Conservation (phyloP, 2,888 invertebrate genomes). For the Leptinotarsa juncta region DNA sequence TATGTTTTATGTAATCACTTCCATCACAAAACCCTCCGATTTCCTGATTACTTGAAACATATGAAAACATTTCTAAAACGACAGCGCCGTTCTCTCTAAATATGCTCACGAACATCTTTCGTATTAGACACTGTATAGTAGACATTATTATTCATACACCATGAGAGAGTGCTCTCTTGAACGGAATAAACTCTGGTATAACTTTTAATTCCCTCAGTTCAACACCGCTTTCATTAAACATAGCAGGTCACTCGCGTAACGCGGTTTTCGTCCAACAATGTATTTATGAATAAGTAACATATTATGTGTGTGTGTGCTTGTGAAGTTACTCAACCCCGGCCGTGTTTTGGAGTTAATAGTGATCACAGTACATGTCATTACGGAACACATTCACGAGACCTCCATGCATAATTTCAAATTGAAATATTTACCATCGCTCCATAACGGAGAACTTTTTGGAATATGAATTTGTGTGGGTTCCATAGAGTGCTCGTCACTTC, state of each 20-base stretch:
- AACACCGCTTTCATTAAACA: slow-evolving; percentile 2
- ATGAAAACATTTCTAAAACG: background rate
- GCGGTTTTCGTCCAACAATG: background rate
- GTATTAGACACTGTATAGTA: background rate
- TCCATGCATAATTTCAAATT: background rate
- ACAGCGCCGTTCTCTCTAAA: background rate
- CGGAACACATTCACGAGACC: background rate
- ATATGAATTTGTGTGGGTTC: too few species aligned
- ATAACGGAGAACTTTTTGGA: too few species aligned
- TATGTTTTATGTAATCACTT: too few species aligned
- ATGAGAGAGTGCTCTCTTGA: background rate
- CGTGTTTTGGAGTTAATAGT: background rate
- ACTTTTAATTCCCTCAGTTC: background rate
- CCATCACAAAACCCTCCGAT: too few species aligned
- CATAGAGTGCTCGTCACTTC: too few species aligned
- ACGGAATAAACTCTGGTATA: background rate
- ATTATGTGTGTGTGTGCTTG: background rate
- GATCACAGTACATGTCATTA: background rate
- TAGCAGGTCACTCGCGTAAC: background rate
- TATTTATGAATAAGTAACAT: background rate
- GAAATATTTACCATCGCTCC: too few species aligned
- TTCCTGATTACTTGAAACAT: background rate
- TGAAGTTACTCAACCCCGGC: background rate
- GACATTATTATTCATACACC: background rate
- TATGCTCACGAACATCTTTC: background rate